phyloP scores from a whole-genome alignment of 2,113 vertebrate genomes.

The Onychorhynchus coronatus region DNA sequence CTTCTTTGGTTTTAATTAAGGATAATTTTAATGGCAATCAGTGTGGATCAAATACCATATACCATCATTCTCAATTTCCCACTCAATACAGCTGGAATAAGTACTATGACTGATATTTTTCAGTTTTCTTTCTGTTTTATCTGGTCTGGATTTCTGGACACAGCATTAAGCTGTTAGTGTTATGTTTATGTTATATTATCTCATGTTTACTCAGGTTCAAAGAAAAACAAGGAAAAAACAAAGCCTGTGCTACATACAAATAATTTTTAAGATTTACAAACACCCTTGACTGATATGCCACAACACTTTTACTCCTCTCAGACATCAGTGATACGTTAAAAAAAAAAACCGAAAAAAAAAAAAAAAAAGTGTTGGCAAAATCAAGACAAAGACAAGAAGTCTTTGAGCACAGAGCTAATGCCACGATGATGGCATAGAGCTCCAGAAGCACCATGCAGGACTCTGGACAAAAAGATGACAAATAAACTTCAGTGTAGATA shows the following conservation, averaged over 20 bases:
- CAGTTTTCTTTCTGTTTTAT: not conserved
- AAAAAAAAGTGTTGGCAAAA: not conserved
- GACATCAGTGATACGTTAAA: not conserved
- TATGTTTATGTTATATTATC: no score
- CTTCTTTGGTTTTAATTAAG: slow-evolving; percentile 31
- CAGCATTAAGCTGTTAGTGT: not conserved
- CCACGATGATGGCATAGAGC: not conserved
- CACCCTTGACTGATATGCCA: not conserved
- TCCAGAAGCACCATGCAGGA: not conserved
- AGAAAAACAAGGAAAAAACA: not conserved
- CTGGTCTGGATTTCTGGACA: not conserved
- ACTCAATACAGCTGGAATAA: not conserved
- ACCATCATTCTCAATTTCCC: not conserved
- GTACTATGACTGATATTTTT: not conserved
- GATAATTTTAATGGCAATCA: not conserved
- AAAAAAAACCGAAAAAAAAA: not conserved
- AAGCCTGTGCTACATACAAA: not conserved
- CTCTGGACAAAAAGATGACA: not conserved
- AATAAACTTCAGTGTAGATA: not conserved
- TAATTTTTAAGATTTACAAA: not conserved
- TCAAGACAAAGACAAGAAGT: not conserved
- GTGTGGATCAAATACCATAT: not conserved
- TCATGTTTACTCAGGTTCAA: not conserved
- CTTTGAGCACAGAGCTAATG: not conserved
- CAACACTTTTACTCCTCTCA: not conserved